Evolutionary conservation across 2,888 invertebrate species (phyloP).

Genomic region (Lycophotia porphyrea): DNA sequence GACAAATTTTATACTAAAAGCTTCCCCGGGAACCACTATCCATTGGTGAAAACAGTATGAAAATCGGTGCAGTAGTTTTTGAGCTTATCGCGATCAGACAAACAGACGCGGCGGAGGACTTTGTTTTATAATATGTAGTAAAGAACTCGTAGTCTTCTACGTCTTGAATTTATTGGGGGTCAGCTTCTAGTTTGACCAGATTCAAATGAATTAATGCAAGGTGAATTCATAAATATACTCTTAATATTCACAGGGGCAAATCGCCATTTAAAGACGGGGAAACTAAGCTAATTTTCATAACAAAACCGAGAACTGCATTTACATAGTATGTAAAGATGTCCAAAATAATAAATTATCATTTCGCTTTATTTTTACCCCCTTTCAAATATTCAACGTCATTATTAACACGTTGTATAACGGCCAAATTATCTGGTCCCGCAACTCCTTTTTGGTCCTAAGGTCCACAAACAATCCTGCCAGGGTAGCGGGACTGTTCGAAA

Average conservation of each 20-base stretch:
- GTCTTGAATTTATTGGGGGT: neutral
- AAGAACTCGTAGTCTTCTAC: neutral
- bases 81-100: too few species aligned
- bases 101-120: too few species aligned
- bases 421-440: neutral
- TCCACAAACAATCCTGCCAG: neutral
- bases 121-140: too few species aligned
- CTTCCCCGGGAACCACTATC: too few species aligned
- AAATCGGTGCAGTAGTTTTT: too few species aligned
- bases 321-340: neutral
- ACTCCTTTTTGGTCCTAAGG: neutral
- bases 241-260: slow-evolving; percentile 14
- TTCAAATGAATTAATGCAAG: slow-evolving; percentile 1
- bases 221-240: neutral
- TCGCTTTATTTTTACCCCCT: neutral
- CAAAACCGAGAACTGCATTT: neutral
- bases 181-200: slow-evolving; percentile 7
- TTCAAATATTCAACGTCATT: neutral
- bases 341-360: slow-evolving; percentile 4
- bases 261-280: neutral
- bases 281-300: slow-evolving; percentile 10
- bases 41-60: too few species aligned
- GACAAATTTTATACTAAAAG: too few species aligned
- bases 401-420: neutral
- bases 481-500: too few species aligned